phyloP scores from a whole-genome alignment of 1,140 invertebrate genomes.

The Drosophila nigrodunni region DNA sequence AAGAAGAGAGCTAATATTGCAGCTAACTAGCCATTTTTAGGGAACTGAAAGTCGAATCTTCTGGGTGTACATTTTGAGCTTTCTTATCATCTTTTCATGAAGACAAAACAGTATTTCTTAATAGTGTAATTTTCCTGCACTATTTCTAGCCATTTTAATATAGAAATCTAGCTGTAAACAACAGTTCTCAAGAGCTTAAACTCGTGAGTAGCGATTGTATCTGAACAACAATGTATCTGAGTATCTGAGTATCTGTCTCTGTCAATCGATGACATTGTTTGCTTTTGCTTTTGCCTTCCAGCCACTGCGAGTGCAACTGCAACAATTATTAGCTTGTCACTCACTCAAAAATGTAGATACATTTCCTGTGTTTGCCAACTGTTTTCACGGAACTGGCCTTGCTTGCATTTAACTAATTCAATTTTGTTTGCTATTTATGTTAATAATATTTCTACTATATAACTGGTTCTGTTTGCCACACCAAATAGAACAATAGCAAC shows the following conservation, averaged over 20 bases:
- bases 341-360: slow-evolving; percentile 44
- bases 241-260: slow-evolving; percentile 11
- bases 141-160: too few relatives aligned
- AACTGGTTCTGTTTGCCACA: slow-evolving; percentile 25
- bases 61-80: too few relatives aligned
- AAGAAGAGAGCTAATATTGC: too few relatives aligned
- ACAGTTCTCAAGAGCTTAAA: too few relatives aligned
- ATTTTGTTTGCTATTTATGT: slow-evolving; percentile 29
- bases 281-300: slow-evolving; percentile 50
- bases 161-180: too few relatives aligned
- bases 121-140: too few relatives aligned
- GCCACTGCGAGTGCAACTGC: background rate
- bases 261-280: slow-evolving; percentile 61
- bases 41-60: too few relatives aligned
- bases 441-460: slow-evolving; percentile 9
- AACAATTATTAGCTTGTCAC: slow-evolving; percentile 69
- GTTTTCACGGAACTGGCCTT: slow-evolving; percentile 75
- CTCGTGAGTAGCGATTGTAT: too few relatives aligned
- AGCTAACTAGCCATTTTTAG: too few relatives aligned
- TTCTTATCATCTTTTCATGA: too few relatives aligned
- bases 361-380: slow-evolving; percentile 71
- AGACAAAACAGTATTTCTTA: too few relatives aligned
- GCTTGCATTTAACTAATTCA: slow-evolving; percentile 31
- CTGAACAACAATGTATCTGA: slow-evolving; percentile 12
- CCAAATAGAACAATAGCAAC: slow-evolving; percentile 28